phyloP scores from a whole-genome alignment of 30 jellyfish, hydroid and myxozoan species.

The Cassiopea xamachana region DNA sequence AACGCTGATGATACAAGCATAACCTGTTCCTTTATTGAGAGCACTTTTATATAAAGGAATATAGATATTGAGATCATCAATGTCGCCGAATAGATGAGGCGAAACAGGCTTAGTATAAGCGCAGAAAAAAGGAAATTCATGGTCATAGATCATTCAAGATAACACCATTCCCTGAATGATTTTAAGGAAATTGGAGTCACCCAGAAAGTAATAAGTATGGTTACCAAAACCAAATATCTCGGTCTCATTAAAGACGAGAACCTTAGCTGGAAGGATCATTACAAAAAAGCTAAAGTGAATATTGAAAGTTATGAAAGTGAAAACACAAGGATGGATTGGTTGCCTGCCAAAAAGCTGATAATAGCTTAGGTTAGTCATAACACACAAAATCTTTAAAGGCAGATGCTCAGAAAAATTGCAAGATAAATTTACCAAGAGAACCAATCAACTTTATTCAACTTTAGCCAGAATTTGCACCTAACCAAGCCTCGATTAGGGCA shows the following conservation, averaged over 20 bases:
- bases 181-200: slow-evolving; percentile 12
- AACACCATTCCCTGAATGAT: slow-evolving; percentile 23
- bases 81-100: slow-evolving; percentile 12
- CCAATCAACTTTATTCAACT: too few relatives aligned
- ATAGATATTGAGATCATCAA: background rate
- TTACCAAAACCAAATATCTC: slow-evolving; percentile 33
- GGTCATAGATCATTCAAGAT: slow-evolving; percentile 50
- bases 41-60: background rate
- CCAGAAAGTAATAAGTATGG: background rate
- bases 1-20: slow-evolving; percentile 32
- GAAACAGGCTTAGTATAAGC: background rate
- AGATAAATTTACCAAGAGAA: too few relatives aligned
- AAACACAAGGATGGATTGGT: too few relatives aligned
- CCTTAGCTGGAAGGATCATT: slow-evolving; percentile 24
- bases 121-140: slow-evolving; percentile 26
- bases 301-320: too few relatives aligned
- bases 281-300: too few relatives aligned
- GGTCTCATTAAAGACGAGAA: slow-evolving; percentile 36
- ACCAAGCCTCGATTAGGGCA: too few relatives aligned
- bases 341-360: too few relatives aligned
- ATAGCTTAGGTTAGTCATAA: too few relatives aligned
- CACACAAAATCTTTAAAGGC: too few relatives aligned
- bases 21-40: slow-evolving; percentile 9
- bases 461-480: too few relatives aligned
- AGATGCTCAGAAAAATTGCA: too few relatives aligned